Evolutionary conservation across 1,140 invertebrate genomes (phyloP).

Genomic region (Panulirus ornatus): DNA sequence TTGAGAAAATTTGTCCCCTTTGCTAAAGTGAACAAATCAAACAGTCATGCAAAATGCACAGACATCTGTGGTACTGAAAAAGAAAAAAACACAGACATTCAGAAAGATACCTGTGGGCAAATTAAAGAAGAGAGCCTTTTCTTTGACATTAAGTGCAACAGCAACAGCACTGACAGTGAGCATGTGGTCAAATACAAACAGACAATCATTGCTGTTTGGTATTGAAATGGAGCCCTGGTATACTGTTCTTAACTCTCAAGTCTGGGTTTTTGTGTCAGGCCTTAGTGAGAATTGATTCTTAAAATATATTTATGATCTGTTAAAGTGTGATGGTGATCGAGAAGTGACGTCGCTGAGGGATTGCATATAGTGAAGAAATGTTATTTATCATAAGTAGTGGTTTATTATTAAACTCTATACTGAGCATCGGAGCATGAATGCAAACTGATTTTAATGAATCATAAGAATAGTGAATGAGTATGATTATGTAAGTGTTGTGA

Average conservation of each 20-base stretch:
- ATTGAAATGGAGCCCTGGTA: conserved; percentile 15
- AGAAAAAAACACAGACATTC: not conserved
- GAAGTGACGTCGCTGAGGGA: not conserved
- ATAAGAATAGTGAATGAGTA: not conserved
- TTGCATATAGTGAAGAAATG: not conserved
- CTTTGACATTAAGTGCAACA: not conserved
- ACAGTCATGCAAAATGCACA: not conserved
- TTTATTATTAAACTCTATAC: not conserved
- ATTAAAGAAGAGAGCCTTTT: not conserved
- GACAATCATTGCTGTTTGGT: conserved; percentile 7
- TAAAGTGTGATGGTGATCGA: conserved; percentile 22
- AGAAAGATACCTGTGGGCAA: not conserved
- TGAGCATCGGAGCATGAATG: conserved; percentile 8
- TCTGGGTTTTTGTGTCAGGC: conserved; percentile 54
- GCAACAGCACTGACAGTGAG: conserved; percentile 23
- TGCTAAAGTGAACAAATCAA: conserved; percentile 30
- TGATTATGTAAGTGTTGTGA: conserved; percentile 8
- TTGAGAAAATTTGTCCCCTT: not conserved
- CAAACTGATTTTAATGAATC: conserved; percentile 2
- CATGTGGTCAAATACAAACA: conserved; percentile 36
- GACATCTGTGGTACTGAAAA: not conserved
- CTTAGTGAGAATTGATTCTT: conserved; percentile 59
- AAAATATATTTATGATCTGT: conserved; percentile 49
- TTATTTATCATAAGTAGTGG: conserved; percentile 12
- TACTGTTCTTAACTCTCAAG: conserved; percentile 20